These are phyloP conservation scores for Parapsyche elsis DNA, from an alignment of 1,140 invertebrate genomes.

Conservation along the genomic window DNA sequence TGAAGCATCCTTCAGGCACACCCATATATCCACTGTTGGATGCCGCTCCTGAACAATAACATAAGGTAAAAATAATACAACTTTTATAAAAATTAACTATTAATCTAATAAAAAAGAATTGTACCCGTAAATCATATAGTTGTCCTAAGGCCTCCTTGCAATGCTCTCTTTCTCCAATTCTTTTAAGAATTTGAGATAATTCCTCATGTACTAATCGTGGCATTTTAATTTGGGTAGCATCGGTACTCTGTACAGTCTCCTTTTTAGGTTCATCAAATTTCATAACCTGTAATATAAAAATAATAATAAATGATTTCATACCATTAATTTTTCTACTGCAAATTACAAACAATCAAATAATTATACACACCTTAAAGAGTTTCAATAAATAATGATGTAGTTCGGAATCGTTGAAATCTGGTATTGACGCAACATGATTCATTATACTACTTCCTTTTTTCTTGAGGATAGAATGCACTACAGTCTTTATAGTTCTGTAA, in stretches of 20 bases:
- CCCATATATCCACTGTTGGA: conserved; percentile 91
- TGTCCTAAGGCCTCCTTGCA: conserved; percentile 88
- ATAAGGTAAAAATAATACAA: conserved; percentile 17
- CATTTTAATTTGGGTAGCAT: conserved; percentile 63
- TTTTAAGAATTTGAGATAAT: conserved; percentile 90
- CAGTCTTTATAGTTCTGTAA: conserved; percentile 87
- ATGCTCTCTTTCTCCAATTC: conserved; percentile 90
- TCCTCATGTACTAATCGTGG: conserved; percentile 84
- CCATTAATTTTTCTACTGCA: conserved; percentile 29
- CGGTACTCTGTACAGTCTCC: conserved; percentile 58
- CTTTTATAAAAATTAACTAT: background rate
- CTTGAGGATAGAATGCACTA: conserved; percentile 87
- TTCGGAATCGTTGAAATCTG: conserved; percentile 83
- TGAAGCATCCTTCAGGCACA: conserved; percentile 88
- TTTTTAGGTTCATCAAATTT: conserved; percentile 66
- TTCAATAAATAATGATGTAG: conserved; percentile 83
- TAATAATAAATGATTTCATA: conserved; percentile 39
- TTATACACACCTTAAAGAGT: conserved; percentile 73
- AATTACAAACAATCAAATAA: conserved; percentile 20
- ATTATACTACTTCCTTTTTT: conserved; percentile 81
- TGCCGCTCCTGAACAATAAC: conserved; percentile 78
- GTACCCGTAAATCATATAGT: conserved; percentile 84
- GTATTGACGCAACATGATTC: conserved; percentile 82
- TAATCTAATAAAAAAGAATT: conserved; percentile 3
- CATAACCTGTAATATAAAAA: conserved; percentile 59